Percentiles rank a stretch among this genome's conserved stretches.
These are phyloP conservation scores for Isoperla grammatica DNA, from an alignment of 2,888 invertebrate genomes.

Conservation along the genomic window DNA sequence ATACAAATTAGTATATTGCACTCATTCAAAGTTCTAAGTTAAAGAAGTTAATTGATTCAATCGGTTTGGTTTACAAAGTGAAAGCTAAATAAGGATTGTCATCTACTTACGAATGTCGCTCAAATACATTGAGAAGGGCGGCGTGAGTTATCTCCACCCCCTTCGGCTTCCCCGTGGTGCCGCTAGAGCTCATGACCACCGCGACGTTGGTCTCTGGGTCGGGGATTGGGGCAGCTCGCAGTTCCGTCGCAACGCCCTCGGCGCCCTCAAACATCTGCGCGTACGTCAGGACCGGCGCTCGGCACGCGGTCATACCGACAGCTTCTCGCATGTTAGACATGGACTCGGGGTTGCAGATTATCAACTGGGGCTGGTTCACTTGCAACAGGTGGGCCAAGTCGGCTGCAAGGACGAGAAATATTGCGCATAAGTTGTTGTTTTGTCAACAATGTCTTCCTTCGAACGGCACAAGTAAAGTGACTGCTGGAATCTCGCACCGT, in stretches of 20 bases:
- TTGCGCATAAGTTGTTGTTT: too few species aligned
- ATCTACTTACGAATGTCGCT: too few species aligned
- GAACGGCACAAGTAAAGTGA: too few species aligned
- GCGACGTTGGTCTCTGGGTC: conserved; percentile 34
- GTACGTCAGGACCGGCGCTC: not conserved
- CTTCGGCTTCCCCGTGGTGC: not conserved
- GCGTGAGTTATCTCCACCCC: not conserved
- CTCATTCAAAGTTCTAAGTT: too few species aligned
- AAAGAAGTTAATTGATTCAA: too few species aligned
- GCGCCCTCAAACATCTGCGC: not conserved
- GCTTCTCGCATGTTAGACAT: not conserved
- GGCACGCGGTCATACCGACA: not conserved
- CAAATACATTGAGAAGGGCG: not conserved
- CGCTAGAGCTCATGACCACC: not conserved
- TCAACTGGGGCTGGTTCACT: not conserved
- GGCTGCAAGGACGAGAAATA: too few species aligned
- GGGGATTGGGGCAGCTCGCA: not conserved
- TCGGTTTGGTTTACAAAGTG: too few species aligned
- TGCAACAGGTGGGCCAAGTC: not conserved
- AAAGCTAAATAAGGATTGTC: too few species aligned
- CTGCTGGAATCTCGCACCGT: too few species aligned
- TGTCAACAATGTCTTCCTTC: too few species aligned
- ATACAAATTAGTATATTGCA: too few species aligned
- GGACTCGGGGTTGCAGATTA: not conserved
- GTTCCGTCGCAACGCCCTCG: not conserved